Evolutionary conservation across 1,140 invertebrate species (phyloP).

Genomic region (Penaeus chinensis): DNA sequence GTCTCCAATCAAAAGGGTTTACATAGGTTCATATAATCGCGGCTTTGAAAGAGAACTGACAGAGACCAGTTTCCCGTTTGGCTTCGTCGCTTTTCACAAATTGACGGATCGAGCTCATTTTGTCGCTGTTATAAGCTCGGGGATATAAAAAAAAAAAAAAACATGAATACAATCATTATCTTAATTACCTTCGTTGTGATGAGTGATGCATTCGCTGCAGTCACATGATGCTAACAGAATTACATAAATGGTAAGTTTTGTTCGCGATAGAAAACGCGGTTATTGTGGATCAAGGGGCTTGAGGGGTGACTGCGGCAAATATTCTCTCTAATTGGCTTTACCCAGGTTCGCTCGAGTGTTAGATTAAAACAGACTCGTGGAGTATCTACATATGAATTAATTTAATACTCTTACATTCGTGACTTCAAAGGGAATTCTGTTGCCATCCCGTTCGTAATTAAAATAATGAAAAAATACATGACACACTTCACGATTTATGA

Average conservation of each 20-base stretch:
- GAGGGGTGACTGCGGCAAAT: constrained; percentile 38
- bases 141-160: no score
- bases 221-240: not conserved
- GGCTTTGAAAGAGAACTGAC: constrained; percentile 21
- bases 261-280: constrained; percentile 30
- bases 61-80: not conserved
- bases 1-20: constrained; percentile 46
- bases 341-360: constrained; percentile 29
- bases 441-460: constrained; percentile 10
- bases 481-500: no score
- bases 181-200: no score
- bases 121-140: no score
- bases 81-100: not conserved
- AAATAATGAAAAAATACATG: not conserved
- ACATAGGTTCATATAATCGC: constrained; percentile 46
- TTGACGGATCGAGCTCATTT: no score
- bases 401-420: constrained; percentile 38
- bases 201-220: no score
- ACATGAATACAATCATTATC: no score
- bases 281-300: constrained; percentile 6
- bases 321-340: constrained; percentile 52
- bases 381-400: constrained; percentile 45
- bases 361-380: constrained; percentile 43
- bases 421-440: constrained; percentile 13
- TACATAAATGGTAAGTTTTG: not conserved